These are phyloP conservation scores for Drosophila erecta DNA, from an alignment of 1,140 invertebrate species.

Conservation along the genomic window DNA sequence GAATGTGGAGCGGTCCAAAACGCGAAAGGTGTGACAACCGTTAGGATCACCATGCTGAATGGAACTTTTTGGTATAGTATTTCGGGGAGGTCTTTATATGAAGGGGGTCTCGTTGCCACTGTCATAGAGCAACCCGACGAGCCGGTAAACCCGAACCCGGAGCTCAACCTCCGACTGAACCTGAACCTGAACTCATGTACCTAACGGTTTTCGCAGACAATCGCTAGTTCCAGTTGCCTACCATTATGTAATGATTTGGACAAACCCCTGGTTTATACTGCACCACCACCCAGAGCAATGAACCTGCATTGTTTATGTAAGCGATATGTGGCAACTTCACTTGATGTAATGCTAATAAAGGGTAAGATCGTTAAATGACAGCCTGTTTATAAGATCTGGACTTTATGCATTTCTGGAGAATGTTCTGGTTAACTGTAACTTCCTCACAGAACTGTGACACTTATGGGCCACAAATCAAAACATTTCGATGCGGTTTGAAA, in stretches of 20 bases:
- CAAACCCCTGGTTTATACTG: conserved; percentile 36
- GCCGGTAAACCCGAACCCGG: conserved; percentile 34
- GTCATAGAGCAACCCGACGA: conserved; percentile 12
- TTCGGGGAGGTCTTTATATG: conserved; percentile 11
- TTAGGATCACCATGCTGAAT: conserved; percentile 39
- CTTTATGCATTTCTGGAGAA: conserved; percentile 5
- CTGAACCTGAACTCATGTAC: conserved; percentile 37
- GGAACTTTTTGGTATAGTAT: conserved; percentile 33
- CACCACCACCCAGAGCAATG: conserved; percentile 42
- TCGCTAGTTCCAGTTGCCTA: conserved; percentile 39
- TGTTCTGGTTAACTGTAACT: conserved; percentile 41
- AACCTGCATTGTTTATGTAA: conserved; percentile 62
- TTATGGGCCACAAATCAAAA: conserved; percentile 38
- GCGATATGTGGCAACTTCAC: conserved; percentile 26
- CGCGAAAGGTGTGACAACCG: conserved; percentile 45
- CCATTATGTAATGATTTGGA: conserved; percentile 65
- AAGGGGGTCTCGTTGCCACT: conserved; percentile 37
- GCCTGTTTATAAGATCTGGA: neutral
- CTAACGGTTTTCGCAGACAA: conserved; percentile 73
- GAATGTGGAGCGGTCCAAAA: neutral
- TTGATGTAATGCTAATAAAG: conserved; percentile 44
- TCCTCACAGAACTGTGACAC: conserved; percentile 30
- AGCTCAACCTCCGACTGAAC: conserved; percentile 38
- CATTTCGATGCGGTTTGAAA: conserved; percentile 15
- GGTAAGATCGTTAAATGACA: conserved; percentile 25